A percentile compares a stretch with the other conserved stretches of the same genome.
phyloP scores from a whole-genome alignment of 1,140 invertebrate species.

The Nilaparvata lugens region DNA sequence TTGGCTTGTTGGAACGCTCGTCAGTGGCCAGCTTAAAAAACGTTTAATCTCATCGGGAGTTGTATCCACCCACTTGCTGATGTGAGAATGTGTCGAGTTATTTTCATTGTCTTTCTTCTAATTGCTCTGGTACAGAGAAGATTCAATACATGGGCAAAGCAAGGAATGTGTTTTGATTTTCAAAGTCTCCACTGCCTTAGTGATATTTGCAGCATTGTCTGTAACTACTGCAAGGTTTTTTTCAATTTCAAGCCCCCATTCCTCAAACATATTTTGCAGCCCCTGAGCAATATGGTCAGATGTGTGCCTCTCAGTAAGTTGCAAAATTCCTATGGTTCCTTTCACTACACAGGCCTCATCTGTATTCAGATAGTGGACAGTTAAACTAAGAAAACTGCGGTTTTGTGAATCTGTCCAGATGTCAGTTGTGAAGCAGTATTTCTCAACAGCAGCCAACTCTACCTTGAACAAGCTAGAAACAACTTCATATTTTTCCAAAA shows the following conservation, averaged over 20 bases:
- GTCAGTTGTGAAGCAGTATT: constrained; percentile 29
- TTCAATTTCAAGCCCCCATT: constrained; percentile 32
- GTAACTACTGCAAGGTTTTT: background rate
- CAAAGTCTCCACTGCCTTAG: background rate
- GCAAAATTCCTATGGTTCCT: constrained; percentile 20
- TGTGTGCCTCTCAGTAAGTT: constrained; percentile 21
- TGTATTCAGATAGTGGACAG: constrained; percentile 1
- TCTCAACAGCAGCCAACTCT: constrained; percentile 11
- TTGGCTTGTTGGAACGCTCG: no score
- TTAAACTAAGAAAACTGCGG: constrained; percentile 27
- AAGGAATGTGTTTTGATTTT: no score
- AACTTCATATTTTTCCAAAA: constrained; percentile 33
- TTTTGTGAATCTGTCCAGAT: constrained; percentile 27
- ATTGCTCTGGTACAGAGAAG: no score
- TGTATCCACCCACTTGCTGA: background rate
- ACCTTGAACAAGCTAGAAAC: constrained; percentile 24
- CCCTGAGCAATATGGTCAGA: constrained; percentile 21
- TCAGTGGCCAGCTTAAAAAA: no score
- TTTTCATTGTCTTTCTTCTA: no score
- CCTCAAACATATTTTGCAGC: constrained; percentile 23
- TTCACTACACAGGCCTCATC: constrained; percentile 20
- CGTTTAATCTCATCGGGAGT: background rate
- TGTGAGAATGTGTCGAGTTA: background rate
- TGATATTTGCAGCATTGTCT: background rate
- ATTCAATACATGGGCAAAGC: no score